Base-by-base conservation (phyloP, 2,888 invertebrate species). In the Leucania comma region DNA sequence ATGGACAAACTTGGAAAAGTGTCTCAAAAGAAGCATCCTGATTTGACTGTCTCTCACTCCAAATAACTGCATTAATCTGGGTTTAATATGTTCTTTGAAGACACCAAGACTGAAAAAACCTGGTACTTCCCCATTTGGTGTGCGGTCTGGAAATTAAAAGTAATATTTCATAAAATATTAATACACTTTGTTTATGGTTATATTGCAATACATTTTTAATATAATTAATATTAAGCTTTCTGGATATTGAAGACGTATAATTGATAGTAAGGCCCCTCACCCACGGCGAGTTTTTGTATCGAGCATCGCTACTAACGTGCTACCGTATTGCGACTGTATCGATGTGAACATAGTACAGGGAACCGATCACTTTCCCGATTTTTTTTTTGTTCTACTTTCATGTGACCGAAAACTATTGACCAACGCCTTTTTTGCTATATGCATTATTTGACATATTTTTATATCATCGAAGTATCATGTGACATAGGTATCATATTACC, bases 21-120 rank as follows among this genome's bases (percentile, higher is more conserved):
- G 97, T 66, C 97, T 97, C 51, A 99, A 94, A 26, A 99, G 94
- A 57, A 98, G 96, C 81, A 98, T 96, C 73, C 99, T 97, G 54
- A 96, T 95, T 92, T 98, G 98, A 56, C 97, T 97, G 91, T 99
- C 99, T 81, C 98, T 97, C 5, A 99, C 98, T 85, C 97, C 97
- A 94, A 99, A 98, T 91, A 98, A 97, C 88, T 98, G 97, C 81
- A 98, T 93, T 50, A 98, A 92, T 93, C 97, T 97, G 64, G 98
- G 99, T 83, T 98, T 97, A 38, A 99, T 94, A 92, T 97, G 97
- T 83, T 97, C 97, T 86, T 97, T 97, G 89, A 98, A 99, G 3
- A 97, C 97, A 70, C 96, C 93, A 56, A 97, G 94, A 59, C 97
- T 96, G 89, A 99, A 98, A 71, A 98, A 95, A 38, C 97, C 97